These are phyloP conservation scores for Boloria selene DNA, from an alignment of 2,888 invertebrate genomes.

Conservation along the genomic window DNA sequence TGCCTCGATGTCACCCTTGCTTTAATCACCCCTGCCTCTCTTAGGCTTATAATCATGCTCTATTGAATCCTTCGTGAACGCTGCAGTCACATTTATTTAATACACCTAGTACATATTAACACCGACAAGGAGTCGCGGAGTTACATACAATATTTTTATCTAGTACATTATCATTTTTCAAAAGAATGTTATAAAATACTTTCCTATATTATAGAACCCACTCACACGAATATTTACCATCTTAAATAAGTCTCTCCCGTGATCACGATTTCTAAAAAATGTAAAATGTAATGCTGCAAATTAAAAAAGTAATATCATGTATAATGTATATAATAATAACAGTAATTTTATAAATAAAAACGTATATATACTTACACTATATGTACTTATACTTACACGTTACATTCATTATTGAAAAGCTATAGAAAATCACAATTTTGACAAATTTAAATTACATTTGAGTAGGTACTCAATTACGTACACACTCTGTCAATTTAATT, in stretches of 20 bases:
- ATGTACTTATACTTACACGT: too few species aligned
- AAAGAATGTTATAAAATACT: background rate
- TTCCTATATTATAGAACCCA: too few species aligned
- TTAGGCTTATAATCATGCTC: constrained; percentile 55
- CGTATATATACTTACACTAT: background rate
- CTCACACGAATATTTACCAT: too few species aligned
- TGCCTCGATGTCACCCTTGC: constrained; percentile 52
- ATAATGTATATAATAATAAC: too few species aligned
- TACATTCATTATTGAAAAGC: background rate
- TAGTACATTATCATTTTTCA: background rate
- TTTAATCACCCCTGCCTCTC: constrained; percentile 45
- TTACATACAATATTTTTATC: background rate
- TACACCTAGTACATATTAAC: too few species aligned
- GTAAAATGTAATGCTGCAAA: too few species aligned
- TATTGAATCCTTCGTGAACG: constrained; percentile 42
- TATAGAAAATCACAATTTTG: background rate
- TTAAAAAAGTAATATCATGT: too few species aligned
- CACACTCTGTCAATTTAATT: background rate
- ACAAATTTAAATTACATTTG: background rate
- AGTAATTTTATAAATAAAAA: background rate
- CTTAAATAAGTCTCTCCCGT: too few species aligned
- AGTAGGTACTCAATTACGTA: background rate
- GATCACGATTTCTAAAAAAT: too few species aligned
- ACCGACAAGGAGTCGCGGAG: background rate
- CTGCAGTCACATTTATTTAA: constrained; percentile 40